Evolutionary conservation across 2,888 invertebrate species (phyloP).

Genomic region (Nomada hirtipes): DNA sequence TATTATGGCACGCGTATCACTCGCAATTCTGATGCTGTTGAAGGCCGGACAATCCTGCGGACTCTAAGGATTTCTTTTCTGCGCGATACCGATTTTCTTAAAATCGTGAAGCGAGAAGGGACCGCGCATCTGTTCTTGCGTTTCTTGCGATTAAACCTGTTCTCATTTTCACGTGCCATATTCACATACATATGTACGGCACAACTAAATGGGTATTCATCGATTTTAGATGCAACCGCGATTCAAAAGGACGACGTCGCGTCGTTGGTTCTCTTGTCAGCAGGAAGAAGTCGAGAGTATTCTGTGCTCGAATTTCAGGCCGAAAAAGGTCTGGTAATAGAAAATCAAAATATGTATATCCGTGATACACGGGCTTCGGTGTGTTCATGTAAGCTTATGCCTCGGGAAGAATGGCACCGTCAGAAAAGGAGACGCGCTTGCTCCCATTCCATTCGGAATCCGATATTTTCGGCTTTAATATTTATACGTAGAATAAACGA

Average conservation of each 20-base stretch:
- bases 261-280: too few relatives aligned
- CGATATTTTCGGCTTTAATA: conserved; percentile 45
- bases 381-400: conserved; percentile 29
- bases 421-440: conserved; percentile 31
- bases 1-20: conserved; percentile 40
- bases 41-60: conserved; percentile 53
- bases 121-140: background rate
- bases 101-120: background rate
- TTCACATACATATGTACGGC: too few relatives aligned
- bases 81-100: background rate
- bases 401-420: conserved; percentile 46
- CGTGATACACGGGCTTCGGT: conserved; percentile 25
- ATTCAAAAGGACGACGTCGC: background rate
- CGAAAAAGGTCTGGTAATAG: conserved; percentile 25
- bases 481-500: conserved; percentile 37
- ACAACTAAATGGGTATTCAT: too few relatives aligned
- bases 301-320: background rate
- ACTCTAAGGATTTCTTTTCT: background rate
- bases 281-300: background rate
- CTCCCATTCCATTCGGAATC: conserved; percentile 46
- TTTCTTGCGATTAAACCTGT: too few relatives aligned
- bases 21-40: conserved; percentile 33
- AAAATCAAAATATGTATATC: conserved; percentile 29
- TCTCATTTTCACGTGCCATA: too few relatives aligned
- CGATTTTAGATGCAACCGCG: too few relatives aligned